These are phyloP conservation scores for Enoplosus armatus DNA, from an alignment of 2,797 vertebrate genomes.

Conservation along the genomic window DNA sequence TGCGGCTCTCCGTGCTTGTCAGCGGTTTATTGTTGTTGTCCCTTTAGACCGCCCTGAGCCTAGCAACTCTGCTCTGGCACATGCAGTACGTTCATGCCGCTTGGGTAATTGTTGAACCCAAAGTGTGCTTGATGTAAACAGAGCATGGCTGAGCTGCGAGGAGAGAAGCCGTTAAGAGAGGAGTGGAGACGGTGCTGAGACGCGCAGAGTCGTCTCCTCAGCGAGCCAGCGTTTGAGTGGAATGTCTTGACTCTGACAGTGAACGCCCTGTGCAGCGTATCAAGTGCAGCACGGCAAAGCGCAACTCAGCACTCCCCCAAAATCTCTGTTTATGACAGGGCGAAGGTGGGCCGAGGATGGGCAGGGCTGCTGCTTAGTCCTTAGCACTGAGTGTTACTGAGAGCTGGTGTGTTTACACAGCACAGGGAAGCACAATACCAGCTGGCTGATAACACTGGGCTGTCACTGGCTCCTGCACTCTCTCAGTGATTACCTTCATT, in stretches of 20 bases:
- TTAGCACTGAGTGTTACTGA: constrained; percentile 90
- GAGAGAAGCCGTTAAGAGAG: constrained; percentile 35
- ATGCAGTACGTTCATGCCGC: constrained; percentile 50
- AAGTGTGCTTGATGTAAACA: constrained; percentile 74
- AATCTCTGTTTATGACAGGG: constrained; percentile 77
- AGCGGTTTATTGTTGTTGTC: constrained; percentile 58
- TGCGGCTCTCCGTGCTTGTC: constrained; percentile 47
- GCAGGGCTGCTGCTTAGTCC: constrained; percentile 78
- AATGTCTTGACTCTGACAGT: constrained; percentile 72
- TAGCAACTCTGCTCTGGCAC: constrained; percentile 41
- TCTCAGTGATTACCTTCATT: constrained; percentile 51
- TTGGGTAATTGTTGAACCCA: constrained; percentile 66
- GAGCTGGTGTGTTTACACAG: constrained; percentile 86
- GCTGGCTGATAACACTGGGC: constrained; percentile 83
- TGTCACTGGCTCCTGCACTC: constrained; percentile 61
- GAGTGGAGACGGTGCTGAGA: constrained; percentile 55
- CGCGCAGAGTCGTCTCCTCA: constrained; percentile 52
- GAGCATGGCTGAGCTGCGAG: constrained; percentile 44
- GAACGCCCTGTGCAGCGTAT: constrained; percentile 68
- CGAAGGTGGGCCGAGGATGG: constrained; percentile 75
- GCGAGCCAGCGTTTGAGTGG: constrained; percentile 64
- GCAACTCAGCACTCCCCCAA: constrained; percentile 73
- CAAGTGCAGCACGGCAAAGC: constrained; percentile 55
- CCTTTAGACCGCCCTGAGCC: constrained; percentile 42
- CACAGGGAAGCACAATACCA: constrained; percentile 79